These are phyloP conservation scores for Myiopsitta monachus DNA, from an alignment of 2,113 vertebrate genomes.

Conservation along the genomic window DNA sequence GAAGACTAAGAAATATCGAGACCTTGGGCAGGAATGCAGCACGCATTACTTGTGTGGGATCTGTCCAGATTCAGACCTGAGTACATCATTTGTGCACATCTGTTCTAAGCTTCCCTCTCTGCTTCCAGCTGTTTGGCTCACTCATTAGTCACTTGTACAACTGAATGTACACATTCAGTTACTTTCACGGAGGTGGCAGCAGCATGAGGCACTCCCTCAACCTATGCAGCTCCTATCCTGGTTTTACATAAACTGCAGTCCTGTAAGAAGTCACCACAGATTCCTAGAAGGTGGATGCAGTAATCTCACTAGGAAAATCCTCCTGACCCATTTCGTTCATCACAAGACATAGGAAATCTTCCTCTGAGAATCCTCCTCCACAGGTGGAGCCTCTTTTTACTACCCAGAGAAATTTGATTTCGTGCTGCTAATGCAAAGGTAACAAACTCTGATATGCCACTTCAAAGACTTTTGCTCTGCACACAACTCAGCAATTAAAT, in stretches of 20 bases:
- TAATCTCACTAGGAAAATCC: background rate
- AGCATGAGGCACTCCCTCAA: background rate
- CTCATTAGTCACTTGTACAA: background rate
- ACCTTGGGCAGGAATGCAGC: background rate
- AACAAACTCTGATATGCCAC: background rate
- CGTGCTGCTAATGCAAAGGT: background rate
- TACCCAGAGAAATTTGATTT: background rate
- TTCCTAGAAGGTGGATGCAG: background rate
- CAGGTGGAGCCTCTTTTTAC: background rate
- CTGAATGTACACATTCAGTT: background rate
- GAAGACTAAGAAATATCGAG: background rate
- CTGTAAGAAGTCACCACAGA: background rate
- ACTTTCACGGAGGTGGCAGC: background rate
- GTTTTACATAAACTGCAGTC: background rate
- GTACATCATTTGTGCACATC: background rate
- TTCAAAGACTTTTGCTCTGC: background rate
- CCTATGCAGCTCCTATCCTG: background rate
- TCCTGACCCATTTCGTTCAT: background rate
- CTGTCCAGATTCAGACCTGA: background rate
- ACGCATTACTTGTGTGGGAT: background rate
- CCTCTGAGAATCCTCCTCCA: background rate
- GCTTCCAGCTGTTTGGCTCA: background rate
- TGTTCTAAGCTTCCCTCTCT: background rate
- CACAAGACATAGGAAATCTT: background rate
- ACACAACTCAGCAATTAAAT: background rate